Conservation (phyloP, 2,888 invertebrate genomes). For the Blastobasis adustella region DNA sequence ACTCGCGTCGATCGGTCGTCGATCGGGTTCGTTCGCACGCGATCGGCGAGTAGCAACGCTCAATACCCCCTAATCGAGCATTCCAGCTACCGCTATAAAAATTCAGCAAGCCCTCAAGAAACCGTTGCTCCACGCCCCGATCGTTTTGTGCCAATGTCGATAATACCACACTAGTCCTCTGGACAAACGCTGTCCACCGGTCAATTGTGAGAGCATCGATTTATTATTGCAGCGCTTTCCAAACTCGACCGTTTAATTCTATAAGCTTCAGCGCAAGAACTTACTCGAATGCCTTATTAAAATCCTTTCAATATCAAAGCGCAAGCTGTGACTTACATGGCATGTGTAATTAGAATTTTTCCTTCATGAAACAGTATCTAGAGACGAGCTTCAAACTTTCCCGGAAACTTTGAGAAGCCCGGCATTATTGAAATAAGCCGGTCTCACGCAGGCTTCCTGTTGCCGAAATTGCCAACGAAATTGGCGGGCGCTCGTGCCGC, state of each 20-base stretch:
- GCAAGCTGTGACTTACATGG: no score
- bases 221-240: constrained; percentile 28
- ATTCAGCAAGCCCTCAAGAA: constrained; percentile 38
- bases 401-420: neutral
- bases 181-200: constrained; percentile 46
- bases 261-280: no score
- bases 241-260: no score
- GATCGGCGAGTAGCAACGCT: constrained; percentile 33
- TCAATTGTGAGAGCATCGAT: constrained; percentile 60
- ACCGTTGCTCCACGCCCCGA: constrained; percentile 60
- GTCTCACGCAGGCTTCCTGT: constrained; percentile 59
- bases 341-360: neutral
- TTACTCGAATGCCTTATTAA: no score
- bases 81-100: constrained; percentile 57
- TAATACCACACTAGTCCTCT: constrained; percentile 56
- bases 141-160: constrained; percentile 56
- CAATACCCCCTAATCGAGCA: constrained; percentile 50
- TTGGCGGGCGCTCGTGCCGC: constrained; percentile 64
- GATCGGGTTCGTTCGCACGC: neutral
- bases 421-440: constrained; percentile 58
- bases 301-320: no score
- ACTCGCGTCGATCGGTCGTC: constrained; percentile 2
- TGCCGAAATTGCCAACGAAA: constrained; percentile 64
- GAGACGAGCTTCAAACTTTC: neutral
- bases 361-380: neutral